These are phyloP conservation scores for Coenonympha glycerion DNA, from an alignment of 2,888 invertebrate species.

Conservation along the genomic window DNA sequence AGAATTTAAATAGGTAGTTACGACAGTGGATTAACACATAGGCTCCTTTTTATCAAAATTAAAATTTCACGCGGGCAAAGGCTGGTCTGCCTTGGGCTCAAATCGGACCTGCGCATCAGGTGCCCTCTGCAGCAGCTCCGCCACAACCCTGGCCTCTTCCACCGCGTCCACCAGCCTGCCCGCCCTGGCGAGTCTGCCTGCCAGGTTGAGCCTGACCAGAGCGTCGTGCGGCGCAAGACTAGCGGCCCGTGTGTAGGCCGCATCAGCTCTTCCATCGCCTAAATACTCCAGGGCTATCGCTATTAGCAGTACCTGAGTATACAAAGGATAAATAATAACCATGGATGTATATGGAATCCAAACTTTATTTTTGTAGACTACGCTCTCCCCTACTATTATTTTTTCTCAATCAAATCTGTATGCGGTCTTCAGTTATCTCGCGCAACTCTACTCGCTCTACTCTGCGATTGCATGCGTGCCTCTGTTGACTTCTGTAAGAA, in stretches of 20 bases:
- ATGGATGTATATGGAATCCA: no score
- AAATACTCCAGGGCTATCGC: constrained; percentile 60
- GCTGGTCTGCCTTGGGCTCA: neutral
- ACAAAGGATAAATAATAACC: no score
- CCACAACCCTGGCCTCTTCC: constrained; percentile 42
- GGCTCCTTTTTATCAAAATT: no score
- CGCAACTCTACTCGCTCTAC: no score
- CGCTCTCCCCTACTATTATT: no score
- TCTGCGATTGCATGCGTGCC: no score
- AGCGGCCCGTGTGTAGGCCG: constrained; percentile 54
- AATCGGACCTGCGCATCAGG: constrained; percentile 17
- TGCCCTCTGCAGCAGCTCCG: constrained; percentile 39
- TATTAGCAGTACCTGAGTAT: constrained; percentile 63
- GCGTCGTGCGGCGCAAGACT: constrained; percentile 40
- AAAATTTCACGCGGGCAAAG: neutral
- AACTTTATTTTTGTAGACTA: no score
- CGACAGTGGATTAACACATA: no score
- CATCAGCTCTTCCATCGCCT: constrained; percentile 55
- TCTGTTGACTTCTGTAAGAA: no score
- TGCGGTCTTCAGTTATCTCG: no score
- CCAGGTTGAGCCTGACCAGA: constrained; percentile 52
- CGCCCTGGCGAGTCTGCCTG: constrained; percentile 52
- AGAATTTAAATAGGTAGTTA: no score
- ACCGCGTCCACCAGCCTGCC: constrained; percentile 45
- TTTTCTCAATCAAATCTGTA: no score